These are phyloP conservation scores for Temnopleurus reevesii DNA, from an alignment of 53 echinoderm and acorn worm species.

Conservation along the genomic window DNA sequence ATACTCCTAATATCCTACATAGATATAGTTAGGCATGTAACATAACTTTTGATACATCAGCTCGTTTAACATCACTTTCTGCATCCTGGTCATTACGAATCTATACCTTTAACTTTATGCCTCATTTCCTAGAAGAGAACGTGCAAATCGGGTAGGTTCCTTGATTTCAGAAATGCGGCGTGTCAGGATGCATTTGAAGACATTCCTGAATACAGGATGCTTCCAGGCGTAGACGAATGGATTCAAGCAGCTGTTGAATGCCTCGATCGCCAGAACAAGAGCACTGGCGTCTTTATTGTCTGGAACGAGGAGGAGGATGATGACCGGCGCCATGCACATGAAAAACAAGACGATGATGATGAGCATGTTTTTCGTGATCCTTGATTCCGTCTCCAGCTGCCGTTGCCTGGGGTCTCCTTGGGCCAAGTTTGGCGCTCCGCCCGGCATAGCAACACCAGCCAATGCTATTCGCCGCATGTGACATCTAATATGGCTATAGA, in stretches of 20 bases:
- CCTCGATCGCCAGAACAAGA: slow-evolving; percentile 33
- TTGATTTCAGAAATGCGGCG: slow-evolving; percentile 48
- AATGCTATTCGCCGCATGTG: slow-evolving; percentile 33
- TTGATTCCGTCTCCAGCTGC: slow-evolving; percentile 35
- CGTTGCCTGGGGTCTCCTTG: too few species aligned
- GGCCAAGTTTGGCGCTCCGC: too few species aligned
- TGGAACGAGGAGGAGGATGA: slow-evolving; percentile 58
- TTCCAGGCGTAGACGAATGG: slow-evolving; percentile 74
- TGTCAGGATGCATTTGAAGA: slow-evolving; percentile 54
- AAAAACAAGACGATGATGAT: slow-evolving; percentile 71
- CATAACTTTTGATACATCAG: too few species aligned
- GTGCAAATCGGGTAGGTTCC: slow-evolving; percentile 49
- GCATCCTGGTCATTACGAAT: too few species aligned
- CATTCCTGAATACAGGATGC: slow-evolving; percentile 70
- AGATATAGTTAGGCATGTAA: too few species aligned
- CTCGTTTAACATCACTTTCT: too few species aligned
- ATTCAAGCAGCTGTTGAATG: slow-evolving; percentile 67
- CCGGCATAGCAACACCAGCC: background rate
- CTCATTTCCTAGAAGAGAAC: too few species aligned
- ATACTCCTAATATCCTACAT: too few species aligned
- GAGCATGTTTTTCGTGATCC: slow-evolving; percentile 72
- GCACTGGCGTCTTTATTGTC: slow-evolving; percentile 56
- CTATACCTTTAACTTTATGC: too few species aligned
- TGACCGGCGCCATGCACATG: slow-evolving; percentile 66
- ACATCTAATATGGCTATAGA: slow-evolving; percentile 60